A percentile compares a stretch with the other conserved stretches of the same genome.
These are phyloP conservation scores for Karalla daura DNA, from an alignment of 2,797 vertebrate genomes.

Conservation along the genomic window DNA sequence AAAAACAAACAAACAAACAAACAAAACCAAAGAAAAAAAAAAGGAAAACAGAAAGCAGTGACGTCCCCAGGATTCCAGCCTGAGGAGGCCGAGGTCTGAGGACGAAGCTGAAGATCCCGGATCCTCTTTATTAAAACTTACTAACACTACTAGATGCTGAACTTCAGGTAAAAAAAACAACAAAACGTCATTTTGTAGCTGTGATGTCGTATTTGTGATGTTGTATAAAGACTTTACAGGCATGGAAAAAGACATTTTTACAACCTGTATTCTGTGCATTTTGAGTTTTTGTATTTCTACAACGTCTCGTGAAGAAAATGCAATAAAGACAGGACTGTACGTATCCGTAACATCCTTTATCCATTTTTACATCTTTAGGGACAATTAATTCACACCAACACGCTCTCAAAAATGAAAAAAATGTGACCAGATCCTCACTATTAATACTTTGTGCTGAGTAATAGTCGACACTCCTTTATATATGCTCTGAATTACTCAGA, in stretches of 20 bases:
- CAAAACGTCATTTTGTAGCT: conserved; percentile 19
- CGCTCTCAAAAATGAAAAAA: too few species aligned
- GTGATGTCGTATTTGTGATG: too few species aligned
- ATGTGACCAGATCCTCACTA: neutral
- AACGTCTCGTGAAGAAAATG: neutral
- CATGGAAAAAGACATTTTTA: neutral
- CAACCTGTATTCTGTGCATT: neutral
- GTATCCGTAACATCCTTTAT: too few species aligned
- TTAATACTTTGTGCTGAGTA: neutral
- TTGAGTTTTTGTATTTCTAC: neutral
- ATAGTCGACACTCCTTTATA: neutral
- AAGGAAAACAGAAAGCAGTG: too few species aligned
- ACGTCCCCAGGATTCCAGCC: conserved; percentile 21
- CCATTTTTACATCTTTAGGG: too few species aligned
- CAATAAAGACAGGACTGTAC: too few species aligned
- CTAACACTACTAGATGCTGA: conserved; percentile 29
- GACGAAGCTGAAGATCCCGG: conserved; percentile 29
- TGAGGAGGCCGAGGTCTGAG: conserved; percentile 14
- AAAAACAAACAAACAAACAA: neutral
- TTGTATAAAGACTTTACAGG: too few species aligned
- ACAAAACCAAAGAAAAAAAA: too few species aligned
- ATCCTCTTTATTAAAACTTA: conserved; percentile 34
- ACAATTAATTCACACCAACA: neutral
- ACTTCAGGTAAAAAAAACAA: conserved; percentile 58
- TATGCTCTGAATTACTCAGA: neutral